These are phyloP conservation scores for Ceratosolen solmsi DNA, from an alignment of 1,140 invertebrate genomes.

Conservation along the genomic window DNA sequence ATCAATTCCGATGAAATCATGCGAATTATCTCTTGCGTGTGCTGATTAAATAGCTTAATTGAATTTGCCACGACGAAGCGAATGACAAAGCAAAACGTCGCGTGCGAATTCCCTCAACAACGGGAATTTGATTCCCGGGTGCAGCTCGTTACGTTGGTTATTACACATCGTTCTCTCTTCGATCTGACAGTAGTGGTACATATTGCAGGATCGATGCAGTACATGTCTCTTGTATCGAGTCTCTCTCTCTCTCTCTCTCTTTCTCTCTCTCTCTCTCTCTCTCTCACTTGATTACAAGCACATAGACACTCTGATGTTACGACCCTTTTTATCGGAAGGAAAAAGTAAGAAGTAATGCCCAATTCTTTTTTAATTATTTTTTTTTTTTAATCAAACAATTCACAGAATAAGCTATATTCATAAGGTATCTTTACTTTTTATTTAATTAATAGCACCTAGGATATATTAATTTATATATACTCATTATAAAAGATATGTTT, in stretches of 20 bases:
- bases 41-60: constrained; percentile 43
- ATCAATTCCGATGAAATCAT: constrained; percentile 41
- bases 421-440: no score
- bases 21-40: constrained; percentile 23
- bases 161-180: background rate
- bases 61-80: constrained; percentile 3
- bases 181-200: background rate
- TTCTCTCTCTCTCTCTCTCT: constrained; percentile 14
- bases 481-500: no score
- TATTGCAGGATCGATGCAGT: background rate
- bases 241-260: constrained; percentile 12
- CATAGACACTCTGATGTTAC: background rate
- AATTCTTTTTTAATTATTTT: background rate
- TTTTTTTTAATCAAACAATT: background rate
- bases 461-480: no score
- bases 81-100: constrained; percentile 12
- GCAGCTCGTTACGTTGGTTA: constrained; percentile 1
- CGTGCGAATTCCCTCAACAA: constrained; percentile 15
- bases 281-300: background rate
- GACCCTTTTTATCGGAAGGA: background rate
- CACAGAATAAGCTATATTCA: background rate
- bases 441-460: no score
- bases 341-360: background rate
- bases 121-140: background rate
- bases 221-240: background rate